Evolutionary conservation across 1,140 invertebrate species (phyloP), one percentile per base, ranked within the genome.

Genomic region (Drosophila miranda): DNA sequence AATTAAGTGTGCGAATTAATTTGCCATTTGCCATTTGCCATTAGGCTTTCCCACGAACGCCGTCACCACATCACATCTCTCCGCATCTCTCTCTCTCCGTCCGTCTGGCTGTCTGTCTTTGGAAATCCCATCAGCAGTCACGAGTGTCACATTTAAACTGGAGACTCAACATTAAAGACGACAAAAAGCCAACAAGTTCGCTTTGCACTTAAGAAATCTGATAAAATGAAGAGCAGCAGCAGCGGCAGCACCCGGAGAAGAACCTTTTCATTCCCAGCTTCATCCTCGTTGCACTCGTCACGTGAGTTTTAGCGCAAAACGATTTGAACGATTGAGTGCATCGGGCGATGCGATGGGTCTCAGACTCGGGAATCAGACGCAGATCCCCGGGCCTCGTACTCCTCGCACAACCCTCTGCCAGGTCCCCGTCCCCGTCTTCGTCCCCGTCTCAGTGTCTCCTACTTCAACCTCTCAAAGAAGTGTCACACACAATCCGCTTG

Each of bases 141-240:
- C 75, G 64, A 88, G 75, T 88, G 83, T 88, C 83, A 88, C 75
- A 88, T 87, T 87, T 83, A 87, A 69, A 82, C 66, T 86, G 55
- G 71, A 67, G 75, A 69, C 78, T 82, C 78, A 82, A 87, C 81
- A 82, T 88, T 88, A 78, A 88, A 88, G 80, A 88, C 77, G 83
- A 88, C 83, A 88, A 88, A 88, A 88, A 88, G 83, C 78, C 84
- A 88, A 89, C 83, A 88, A 88, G 83, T 87, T 83, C 83, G 82
- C 83, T 87, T 88, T 83, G 83, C 82, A 87, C 83, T 88, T 88
- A 88, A 87, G 82, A 87, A 88, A 89, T 87, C 83, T 83, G 82
- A 87, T 87, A 87, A 86, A 67, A 55, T 59, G 42, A 38, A 52
- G 48, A 75, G 43, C 70, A 58, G 71, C 44, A 49, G 44, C 48